Evolutionary conservation across 37 sponge, comb jelly and placozoan genomes (phyloP).

Genomic region (Tethya wilhelma): DNA sequence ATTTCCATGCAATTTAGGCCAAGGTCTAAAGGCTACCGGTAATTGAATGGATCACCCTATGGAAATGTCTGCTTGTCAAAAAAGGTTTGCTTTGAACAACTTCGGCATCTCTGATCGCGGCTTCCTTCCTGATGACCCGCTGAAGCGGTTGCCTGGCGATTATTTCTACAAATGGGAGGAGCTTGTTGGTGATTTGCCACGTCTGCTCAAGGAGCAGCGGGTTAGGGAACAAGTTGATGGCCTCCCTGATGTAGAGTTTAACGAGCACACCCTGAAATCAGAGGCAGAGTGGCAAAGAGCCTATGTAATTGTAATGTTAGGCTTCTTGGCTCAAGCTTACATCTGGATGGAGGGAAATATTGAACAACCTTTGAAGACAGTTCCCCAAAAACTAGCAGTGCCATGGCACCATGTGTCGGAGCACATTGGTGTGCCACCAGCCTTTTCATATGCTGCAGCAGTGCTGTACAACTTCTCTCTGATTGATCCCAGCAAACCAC

Average conservation of each 20-base stretch:
- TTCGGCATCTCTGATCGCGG: no score
- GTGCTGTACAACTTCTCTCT: slow-evolving; percentile 66
- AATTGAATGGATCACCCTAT: no score
- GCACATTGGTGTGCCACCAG: slow-evolving; percentile 59
- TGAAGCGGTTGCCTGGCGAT: slow-evolving; percentile 9
- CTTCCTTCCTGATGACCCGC: no score
- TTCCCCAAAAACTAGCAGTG: slow-evolving; percentile 63
- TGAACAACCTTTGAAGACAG: slow-evolving; percentile 12
- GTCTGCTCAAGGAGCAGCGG: background rate
- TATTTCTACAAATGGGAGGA: slow-evolving; percentile 73
- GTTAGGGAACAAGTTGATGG: slow-evolving; percentile 28
- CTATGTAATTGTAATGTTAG: slow-evolving; percentile 37
- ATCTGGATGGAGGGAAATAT: slow-evolving; percentile 79
- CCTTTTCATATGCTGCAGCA: slow-evolving; percentile 44
- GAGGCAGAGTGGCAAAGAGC: slow-evolving; percentile 77
- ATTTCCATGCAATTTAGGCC: no score
- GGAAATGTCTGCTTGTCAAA: no score
- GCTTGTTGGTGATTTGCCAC: slow-evolving; percentile 27
- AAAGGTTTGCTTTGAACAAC: no score
- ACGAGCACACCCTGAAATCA: slow-evolving; percentile 16
- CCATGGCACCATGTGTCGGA: slow-evolving; percentile 68
- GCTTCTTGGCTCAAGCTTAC: slow-evolving; percentile 66
- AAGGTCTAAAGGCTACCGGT: no score
- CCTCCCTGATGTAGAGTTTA: slow-evolving; percentile 51
- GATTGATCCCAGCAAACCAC: slow-evolving; percentile 26